Conservation (phyloP, 1,140 invertebrate species). For the Penaeus vannamei region DNA sequence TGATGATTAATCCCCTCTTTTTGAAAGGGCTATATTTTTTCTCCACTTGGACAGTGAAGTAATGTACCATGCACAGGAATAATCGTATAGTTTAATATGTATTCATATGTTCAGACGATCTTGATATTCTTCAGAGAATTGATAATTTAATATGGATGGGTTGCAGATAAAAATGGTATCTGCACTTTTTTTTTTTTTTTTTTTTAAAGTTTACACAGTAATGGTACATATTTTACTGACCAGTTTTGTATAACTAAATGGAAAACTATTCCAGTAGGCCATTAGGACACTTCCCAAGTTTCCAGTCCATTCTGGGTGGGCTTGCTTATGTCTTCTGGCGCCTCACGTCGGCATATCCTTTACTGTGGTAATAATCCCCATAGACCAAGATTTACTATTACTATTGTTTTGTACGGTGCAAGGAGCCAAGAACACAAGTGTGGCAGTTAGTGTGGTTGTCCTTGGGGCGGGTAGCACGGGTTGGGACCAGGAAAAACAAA, state of each 20-base stretch:
- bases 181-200: slow-evolving; percentile 5
- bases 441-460: slow-evolving; percentile 48
- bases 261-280: slow-evolving; percentile 57
- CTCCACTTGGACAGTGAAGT: slow-evolving; percentile 47
- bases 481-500: slow-evolving; percentile 28
- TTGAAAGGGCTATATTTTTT: slow-evolving; percentile 42
- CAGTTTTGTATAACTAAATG: not conserved
- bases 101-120: slow-evolving; percentile 36
- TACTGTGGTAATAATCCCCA: slow-evolving; percentile 34
- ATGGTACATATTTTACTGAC: slow-evolving; percentile 49
- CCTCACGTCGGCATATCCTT: slow-evolving; percentile 42
- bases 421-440: slow-evolving; percentile 52
- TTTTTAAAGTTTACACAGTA: slow-evolving; percentile 38
- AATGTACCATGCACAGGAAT: slow-evolving; percentile 38
- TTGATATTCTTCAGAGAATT: not conserved
- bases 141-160: slow-evolving; percentile 5
- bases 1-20: slow-evolving; percentile 37
- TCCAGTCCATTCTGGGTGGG: slow-evolving; percentile 49
- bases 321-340: slow-evolving; percentile 49
- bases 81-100: slow-evolving; percentile 49
- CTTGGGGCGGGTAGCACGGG: slow-evolving; percentile 36
- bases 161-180: slow-evolving; percentile 23
- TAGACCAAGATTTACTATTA: slow-evolving; percentile 49
- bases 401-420: slow-evolving; percentile 55
- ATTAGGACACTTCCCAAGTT: slow-evolving; percentile 36